Conservation (phyloP, 2,797 vertebrate species). For the Tokudaia tokunoshimensis region DNA sequence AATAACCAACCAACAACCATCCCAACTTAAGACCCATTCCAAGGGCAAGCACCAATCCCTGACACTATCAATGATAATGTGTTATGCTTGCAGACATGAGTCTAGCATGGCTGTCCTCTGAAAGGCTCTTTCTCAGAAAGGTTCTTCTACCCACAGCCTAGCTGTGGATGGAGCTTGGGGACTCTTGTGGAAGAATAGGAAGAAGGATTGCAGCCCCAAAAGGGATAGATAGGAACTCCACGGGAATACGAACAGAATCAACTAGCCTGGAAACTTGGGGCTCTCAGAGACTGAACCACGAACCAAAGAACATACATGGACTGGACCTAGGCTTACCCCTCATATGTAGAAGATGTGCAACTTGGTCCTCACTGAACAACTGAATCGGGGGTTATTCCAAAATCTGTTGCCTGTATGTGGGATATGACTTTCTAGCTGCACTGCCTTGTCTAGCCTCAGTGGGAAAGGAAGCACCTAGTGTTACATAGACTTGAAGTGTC, state of each 20-base stretch:
- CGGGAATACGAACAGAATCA: not conserved
- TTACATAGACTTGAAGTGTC: not conserved
- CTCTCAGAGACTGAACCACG: not conserved
- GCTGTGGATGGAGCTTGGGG: not conserved
- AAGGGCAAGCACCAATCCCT: not conserved
- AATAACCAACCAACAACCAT: not conserved
- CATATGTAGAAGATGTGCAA: not conserved
- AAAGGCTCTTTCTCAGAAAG: not conserved
- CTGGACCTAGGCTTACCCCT: not conserved
- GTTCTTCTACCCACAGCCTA: not conserved
- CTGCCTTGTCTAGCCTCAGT: not conserved
- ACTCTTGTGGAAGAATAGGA: not conserved
- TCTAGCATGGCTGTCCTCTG: not conserved
- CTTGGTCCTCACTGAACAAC: not conserved
- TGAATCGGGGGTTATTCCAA: not conserved
- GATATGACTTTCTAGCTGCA: not conserved
- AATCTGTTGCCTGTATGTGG: not conserved
- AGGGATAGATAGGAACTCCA: not conserved
- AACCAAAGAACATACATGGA: not conserved
- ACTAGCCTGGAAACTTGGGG: not conserved
- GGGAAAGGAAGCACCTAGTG: not conserved
- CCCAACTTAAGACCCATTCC: not conserved
- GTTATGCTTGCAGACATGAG: not conserved
- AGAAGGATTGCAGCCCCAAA: not conserved
- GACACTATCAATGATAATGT: not conserved